Conservation (phyloP, 2,113 vertebrate genomes). For the Sardina pilchardus region DNA sequence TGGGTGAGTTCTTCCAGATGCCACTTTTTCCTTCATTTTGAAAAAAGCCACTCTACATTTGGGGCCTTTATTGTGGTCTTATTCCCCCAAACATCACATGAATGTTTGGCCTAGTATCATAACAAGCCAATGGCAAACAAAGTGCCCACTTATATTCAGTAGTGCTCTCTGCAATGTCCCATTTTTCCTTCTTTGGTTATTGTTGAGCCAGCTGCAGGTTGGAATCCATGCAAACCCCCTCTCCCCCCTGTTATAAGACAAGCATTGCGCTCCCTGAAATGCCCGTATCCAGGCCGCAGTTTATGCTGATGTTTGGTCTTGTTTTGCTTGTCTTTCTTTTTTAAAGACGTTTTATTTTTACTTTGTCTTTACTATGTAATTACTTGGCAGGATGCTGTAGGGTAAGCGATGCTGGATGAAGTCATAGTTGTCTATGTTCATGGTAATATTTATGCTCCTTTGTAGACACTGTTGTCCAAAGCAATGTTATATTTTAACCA, state of each 20-base stretch:
- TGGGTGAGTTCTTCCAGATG: not conserved
- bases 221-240: not conserved
- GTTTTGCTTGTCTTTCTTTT: constrained; percentile 10
- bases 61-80: not conserved
- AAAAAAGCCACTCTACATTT: not conserved
- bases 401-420: no score
- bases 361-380: not conserved
- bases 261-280: constrained; percentile 28
- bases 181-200: not conserved
- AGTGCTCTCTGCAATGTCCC: not conserved
- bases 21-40: not conserved
- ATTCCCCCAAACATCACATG: constrained; percentile 36
- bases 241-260: constrained; percentile 27
- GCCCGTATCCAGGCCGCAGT: constrained; percentile 23
- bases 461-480: no score
- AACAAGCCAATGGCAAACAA: constrained; percentile 44
- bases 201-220: not conserved
- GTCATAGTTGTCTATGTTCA: no score
- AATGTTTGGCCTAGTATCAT: constrained; percentile 23
- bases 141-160: constrained; percentile 32
- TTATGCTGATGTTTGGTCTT: not conserved
- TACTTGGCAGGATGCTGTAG: not conserved
- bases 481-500: no score
- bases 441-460: no score
- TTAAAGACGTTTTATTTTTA: not conserved